Evolutionary conservation across 2,113 vertebrate species (phyloP).

Genomic region (Muntiacus reevesi): DNA sequence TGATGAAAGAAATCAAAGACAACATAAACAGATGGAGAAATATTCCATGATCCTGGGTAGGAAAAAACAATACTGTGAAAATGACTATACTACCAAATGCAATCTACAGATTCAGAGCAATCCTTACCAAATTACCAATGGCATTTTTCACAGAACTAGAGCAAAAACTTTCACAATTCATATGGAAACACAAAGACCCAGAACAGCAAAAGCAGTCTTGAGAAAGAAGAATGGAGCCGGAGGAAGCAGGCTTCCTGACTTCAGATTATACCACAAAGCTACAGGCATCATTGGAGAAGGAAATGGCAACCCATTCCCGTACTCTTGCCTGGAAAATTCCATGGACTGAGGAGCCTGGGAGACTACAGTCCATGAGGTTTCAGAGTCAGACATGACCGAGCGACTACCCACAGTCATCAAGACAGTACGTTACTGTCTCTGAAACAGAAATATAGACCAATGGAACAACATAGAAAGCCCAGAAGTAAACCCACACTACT

Average conservation of each 20-base stretch:
- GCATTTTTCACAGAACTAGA: background rate
- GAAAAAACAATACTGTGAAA: background rate
- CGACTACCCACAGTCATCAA: background rate
- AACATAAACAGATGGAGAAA: background rate
- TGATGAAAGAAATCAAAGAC: background rate
- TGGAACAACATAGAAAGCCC: background rate
- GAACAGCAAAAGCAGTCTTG: background rate
- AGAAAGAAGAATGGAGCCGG: background rate
- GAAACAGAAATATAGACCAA: background rate
- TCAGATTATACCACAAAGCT: background rate
- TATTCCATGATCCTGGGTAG: background rate
- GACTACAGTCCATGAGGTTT: background rate
- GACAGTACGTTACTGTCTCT: background rate
- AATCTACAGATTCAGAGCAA: background rate
- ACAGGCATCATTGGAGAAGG: background rate
- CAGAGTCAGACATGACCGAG: background rate
- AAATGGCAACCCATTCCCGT: background rate
- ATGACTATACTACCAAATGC: background rate
- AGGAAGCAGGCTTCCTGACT: background rate
- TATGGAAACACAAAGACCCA: background rate
- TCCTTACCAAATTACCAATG: background rate
- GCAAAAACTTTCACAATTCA: background rate
- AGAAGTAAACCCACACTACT: background rate
- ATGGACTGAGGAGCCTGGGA: background rate
- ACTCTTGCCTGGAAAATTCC: background rate